Evolutionary conservation across 2,888 invertebrate species (phyloP).

Genomic region (Scaptomyza parva): DNA sequence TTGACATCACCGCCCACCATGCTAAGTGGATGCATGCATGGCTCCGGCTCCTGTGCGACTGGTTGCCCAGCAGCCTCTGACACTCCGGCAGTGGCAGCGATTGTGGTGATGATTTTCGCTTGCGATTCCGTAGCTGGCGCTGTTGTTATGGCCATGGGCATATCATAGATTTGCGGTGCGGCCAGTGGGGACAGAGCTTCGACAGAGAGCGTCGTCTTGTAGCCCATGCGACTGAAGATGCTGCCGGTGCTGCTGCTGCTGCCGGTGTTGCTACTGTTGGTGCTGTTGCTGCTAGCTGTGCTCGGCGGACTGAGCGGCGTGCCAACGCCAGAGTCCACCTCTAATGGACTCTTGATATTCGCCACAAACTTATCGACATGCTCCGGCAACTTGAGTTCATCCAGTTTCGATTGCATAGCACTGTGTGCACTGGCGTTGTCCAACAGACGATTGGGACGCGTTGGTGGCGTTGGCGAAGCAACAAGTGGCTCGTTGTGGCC

Average conservation of each 20-base stretch:
- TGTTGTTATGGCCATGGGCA: constrained; percentile 51
- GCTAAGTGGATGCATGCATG: constrained; percentile 89
- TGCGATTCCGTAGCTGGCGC: constrained; percentile 40
- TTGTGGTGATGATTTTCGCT: constrained; percentile 45
- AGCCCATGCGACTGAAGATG: constrained; percentile 82
- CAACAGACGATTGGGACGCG: constrained; percentile 80
- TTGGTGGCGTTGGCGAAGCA: constrained; percentile 56
- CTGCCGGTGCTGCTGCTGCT: constrained; percentile 59
- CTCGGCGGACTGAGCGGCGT: constrained; percentile 87
- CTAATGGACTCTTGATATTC: constrained; percentile 83
- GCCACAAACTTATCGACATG: constrained; percentile 82
- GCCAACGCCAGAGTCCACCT: constrained; percentile 88
- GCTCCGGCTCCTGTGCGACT: constrained; percentile 23
- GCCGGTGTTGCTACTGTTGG: constrained; percentile 57
- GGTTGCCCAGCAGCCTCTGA: constrained; percentile 16
- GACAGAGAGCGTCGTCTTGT: constrained; percentile 81
- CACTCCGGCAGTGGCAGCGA: constrained; percentile 23
- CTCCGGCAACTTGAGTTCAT: constrained; percentile 82
- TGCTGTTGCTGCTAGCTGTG: constrained; percentile 76
- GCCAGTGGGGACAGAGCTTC: constrained; percentile 77
- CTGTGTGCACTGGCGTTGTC: constrained; percentile 67
- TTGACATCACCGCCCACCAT: constrained; percentile 90
- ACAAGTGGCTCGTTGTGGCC: constrained; percentile 47
- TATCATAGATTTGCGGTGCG: constrained; percentile 61
- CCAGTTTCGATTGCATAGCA: constrained; percentile 74